phyloP scores from a whole-genome alignment of 2,113 vertebrate genomes.

The Chaenocephalus aceratus region DNA sequence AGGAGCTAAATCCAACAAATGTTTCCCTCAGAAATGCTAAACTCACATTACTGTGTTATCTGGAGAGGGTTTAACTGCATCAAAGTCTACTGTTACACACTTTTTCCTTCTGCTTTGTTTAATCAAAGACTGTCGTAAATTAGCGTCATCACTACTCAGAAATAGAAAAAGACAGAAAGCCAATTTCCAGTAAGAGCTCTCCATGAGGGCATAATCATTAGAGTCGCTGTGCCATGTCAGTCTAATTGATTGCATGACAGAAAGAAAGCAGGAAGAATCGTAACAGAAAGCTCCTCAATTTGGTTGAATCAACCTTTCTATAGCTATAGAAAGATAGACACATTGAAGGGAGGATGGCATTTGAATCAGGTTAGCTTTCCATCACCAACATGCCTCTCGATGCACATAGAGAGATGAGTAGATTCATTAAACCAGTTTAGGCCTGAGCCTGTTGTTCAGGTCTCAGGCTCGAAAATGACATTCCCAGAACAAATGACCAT shows the following conservation, averaged over 20 bases:
- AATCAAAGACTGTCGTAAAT: background rate
- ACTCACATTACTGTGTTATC: background rate
- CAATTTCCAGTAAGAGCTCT: slow-evolving; percentile 20
- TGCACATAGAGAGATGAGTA: background rate
- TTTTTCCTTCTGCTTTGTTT: slow-evolving; percentile 1
- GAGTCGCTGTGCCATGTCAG: background rate
- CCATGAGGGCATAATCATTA: background rate
- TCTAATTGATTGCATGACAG: background rate
- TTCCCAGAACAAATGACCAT: too few species aligned
- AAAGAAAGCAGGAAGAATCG: background rate
- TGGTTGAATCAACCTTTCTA: slow-evolving; percentile 31
- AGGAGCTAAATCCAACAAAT: background rate
- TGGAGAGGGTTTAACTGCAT: background rate
- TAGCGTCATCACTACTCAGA: background rate
- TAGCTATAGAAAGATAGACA: background rate
- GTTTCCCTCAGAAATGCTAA: background rate
- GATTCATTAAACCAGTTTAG: background rate
- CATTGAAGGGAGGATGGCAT: background rate
- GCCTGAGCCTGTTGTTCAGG: too few species aligned
- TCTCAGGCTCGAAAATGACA: too few species aligned
- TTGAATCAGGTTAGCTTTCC: slow-evolving; percentile 18
- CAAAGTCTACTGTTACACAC: too few species aligned
- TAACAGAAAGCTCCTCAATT: slow-evolving; percentile 12
- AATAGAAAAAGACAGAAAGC: slow-evolving; percentile 8
- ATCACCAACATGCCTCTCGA: background rate